Evolutionary conservation across 2,797 vertebrate genomes (phyloP), one percentile per base, ranked within the genome.

Genomic region (Choloepus didactylus): DNA sequence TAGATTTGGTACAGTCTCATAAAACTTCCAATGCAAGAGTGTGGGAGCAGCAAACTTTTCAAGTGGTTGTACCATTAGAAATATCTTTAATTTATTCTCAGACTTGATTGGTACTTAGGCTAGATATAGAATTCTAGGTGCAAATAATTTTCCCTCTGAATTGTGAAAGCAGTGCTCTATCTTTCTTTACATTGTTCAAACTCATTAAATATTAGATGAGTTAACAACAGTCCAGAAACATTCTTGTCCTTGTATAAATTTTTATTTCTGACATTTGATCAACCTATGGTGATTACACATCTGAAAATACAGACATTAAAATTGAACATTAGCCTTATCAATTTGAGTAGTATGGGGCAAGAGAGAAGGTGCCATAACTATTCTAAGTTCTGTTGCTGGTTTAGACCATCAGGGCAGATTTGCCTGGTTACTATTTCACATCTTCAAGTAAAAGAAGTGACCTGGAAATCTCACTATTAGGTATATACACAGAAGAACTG

Each of bases 201-300:
- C 23, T 77, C 70, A 89, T 69, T 94, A 82, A 87, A 35, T 83
- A 87, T 49, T 59, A 81, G 35, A 9, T 64, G 19, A 92, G 84
- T 89, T 70, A 83, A 93, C 62, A 91, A 46, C 3, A 23, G 35
- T 2, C 15, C 25, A 60, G 27, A 89, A 87, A 75, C 0, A 51
- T 60, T 56, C 27, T 73, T 87, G 11, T 2, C 70, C 29, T 91
- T 82, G 91, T n/a, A 73, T 77, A 81, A 66, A 70, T 49, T 92
- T 93, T 89, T 69, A 56, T 66, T 87, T 87, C 31, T 82, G 56
- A 92, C 11, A 95, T 73, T 56, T 87, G 27, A 54, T 91, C 54
- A 67, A 21, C 11, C 1, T 62, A 21, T 6, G 6, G 12, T 46
- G 5, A 44, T 31, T 72, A 5, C 10, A 18, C 31, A 5, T 51